Conservation (phyloP, 2,797 vertebrate species). For the Karalla daura region DNA sequence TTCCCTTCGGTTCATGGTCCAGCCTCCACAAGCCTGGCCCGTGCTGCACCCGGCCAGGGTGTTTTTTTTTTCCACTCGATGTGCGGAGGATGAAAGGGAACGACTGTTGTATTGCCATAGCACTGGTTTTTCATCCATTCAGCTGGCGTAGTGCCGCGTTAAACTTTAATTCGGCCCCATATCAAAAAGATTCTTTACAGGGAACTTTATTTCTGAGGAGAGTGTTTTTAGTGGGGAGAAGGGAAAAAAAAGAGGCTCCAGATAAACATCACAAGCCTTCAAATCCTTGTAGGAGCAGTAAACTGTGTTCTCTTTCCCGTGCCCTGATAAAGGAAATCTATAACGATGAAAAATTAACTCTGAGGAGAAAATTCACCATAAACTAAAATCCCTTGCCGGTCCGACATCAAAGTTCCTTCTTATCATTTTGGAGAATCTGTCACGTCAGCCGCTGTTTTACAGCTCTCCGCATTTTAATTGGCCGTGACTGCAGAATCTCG, state of each 20-base stretch:
- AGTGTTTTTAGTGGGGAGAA: no score
- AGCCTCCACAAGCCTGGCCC: constrained; percentile 5
- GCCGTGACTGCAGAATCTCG: constrained; percentile 7
- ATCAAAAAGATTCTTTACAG: constrained; percentile 12
- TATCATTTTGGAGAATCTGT: constrained; percentile 14
- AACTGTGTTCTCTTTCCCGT: not conserved
- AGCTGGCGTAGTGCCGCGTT: constrained; percentile 3
- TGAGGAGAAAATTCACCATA: not conserved
- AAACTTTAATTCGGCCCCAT: constrained; percentile 44
- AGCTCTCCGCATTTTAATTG: constrained; percentile 25
- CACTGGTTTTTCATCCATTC: constrained; percentile 37
- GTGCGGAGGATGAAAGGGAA: constrained; percentile 50
- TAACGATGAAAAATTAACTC: not conserved
- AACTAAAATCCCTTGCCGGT: not conserved
- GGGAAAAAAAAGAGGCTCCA: constrained; percentile 1
- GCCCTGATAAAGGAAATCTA: not conserved
- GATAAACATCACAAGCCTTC: not conserved
- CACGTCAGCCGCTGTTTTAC: not conserved
- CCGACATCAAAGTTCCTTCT: constrained; percentile 15
- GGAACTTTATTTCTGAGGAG: not conserved
- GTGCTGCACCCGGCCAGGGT: constrained; percentile 2
- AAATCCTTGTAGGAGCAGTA: not conserved
- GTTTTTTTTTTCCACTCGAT: constrained; percentile 54
- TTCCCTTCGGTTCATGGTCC: constrained; percentile 9
- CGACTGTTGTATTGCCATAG: constrained; percentile 2